Base-by-base conservation (phyloP, 2,113 vertebrate species). In the Halichoeres trimaculatus region DNA sequence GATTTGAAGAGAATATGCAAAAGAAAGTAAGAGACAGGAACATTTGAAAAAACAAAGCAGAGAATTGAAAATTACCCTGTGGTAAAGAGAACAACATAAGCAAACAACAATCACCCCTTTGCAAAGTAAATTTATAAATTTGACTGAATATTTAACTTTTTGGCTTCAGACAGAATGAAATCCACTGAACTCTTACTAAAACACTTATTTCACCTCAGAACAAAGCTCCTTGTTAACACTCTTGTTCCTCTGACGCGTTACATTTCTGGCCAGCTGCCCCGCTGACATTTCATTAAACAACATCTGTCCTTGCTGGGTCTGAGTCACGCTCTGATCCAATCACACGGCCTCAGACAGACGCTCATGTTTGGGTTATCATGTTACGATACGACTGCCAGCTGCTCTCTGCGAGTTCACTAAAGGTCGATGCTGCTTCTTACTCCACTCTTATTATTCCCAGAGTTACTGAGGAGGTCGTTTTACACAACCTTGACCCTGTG, bases 331-430 rank as follows among this genome's bases (percentile, higher is more conserved):
- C 68, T 41, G 36, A 23, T 17, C 76, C 73, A 51, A 74, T 76
- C 72, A n/a, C 56, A 23, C 34, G 0, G 52, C 67, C 23, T 3
- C 69, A 34, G 52, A 47, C 83, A 0, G 50, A 1, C 50, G 22
- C 56, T 47, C 10, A 3, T 87, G 80, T 87, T 87, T 74, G 78
- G 77, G 69, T 74, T 63, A 78, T 90, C 77, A 0, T 1, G 78
- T 91, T 90, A 83, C 89, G 10, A 0, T 12, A 1, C 34, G 48
- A 6, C 53, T 2, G 56, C 82, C 90, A 70, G 84, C 89, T 90
- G 89, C 74, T 88, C 57, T 36, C 53, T 1, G 1, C n/a, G 0
- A n/a, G 77, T 74, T 82, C 43, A 73, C 0, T 2, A 73, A 38
- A 1, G 71, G 85, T 85, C 82, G 68, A 64, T 5, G 20, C 0